Conservation (phyloP, 2,888 invertebrate genomes). For the Sarcophaga caerulescens region DNA sequence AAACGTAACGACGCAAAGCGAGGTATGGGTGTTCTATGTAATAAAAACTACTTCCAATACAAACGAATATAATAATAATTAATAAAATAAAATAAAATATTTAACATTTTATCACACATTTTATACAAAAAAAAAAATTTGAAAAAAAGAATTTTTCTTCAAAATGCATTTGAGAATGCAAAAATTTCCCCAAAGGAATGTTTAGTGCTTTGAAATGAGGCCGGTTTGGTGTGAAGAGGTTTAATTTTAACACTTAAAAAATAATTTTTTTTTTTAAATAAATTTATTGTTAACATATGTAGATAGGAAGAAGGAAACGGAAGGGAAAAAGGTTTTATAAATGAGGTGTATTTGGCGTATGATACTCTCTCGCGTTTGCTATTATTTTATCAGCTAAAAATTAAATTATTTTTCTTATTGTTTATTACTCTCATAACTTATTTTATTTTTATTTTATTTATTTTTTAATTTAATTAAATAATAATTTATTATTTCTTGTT, state of each 20-base stretch:
- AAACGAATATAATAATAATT: constrained; percentile 30
- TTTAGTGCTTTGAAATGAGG: constrained; percentile 38
- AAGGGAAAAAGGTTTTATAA: constrained; percentile 53
- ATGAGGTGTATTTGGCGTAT: constrained; percentile 66
- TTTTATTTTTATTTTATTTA: constrained; percentile 68
- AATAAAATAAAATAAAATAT: constrained; percentile 65
- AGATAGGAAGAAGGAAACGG: background rate
- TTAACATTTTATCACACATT: constrained; percentile 70
- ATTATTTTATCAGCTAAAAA: background rate
- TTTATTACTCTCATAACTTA: constrained; percentile 57
- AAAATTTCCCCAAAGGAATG: constrained; percentile 25
- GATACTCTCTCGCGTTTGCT: constrained; percentile 48
- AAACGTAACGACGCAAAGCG: too few species aligned
- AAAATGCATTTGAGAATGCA: too few species aligned
- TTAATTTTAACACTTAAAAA: too few species aligned
- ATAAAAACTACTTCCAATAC: background rate
- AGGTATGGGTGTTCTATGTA: too few species aligned
- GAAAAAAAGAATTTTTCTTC: too few species aligned
- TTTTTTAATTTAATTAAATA: constrained; percentile 31
- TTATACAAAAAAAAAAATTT: constrained; percentile 63
- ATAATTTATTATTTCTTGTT: constrained; percentile 20
- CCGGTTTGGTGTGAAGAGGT: constrained; percentile 29
- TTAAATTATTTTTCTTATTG: constrained; percentile 41
- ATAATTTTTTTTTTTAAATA: too few species aligned
- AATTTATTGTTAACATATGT: too few species aligned